These are phyloP conservation scores for Porites cylindrica DNA, from an alignment of 92 coral and sea anemone genomes.

Conservation along the genomic window DNA sequence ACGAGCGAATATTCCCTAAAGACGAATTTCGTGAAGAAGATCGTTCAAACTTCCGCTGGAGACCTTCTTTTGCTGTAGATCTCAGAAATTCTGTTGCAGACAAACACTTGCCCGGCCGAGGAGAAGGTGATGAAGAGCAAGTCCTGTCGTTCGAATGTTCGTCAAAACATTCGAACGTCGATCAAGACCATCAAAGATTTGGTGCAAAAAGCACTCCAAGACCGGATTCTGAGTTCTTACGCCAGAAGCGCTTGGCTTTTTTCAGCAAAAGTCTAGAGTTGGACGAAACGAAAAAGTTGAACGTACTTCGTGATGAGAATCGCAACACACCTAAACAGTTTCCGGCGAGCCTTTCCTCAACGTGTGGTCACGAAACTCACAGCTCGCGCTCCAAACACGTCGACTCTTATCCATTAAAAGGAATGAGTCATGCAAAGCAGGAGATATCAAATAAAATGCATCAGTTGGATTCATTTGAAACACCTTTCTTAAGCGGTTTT, in stretches of 20 bases:
- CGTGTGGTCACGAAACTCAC: background rate
- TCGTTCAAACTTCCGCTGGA: background rate
- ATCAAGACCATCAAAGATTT: background rate
- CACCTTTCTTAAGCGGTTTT: constrained; percentile 3
- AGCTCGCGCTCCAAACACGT: background rate
- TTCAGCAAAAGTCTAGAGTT: constrained; percentile 17
- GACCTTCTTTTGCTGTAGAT: constrained; percentile 7
- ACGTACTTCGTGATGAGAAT: background rate
- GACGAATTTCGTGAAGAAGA: constrained; percentile 10
- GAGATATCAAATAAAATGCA: background rate
- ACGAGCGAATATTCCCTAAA: background rate
- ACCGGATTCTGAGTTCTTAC: constrained; percentile 71
- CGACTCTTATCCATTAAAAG: background rate
- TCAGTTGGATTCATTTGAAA: background rate
- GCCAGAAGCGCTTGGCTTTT: constrained; percentile 80
- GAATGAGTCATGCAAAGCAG: background rate
- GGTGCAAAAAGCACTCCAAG: constrained; percentile 38
- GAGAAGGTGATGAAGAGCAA: background rate
- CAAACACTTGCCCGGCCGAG: background rate
- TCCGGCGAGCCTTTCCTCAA: background rate
- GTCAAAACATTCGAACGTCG: constrained; percentile 22
- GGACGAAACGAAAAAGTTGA: background rate
- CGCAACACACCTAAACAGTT: constrained; percentile 10
- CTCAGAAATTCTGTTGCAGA: background rate
- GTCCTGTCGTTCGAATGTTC: constrained; percentile 33